phyloP scores from a whole-genome alignment of 2,888 invertebrate genomes.

The Drosophila anomalata region DNA sequence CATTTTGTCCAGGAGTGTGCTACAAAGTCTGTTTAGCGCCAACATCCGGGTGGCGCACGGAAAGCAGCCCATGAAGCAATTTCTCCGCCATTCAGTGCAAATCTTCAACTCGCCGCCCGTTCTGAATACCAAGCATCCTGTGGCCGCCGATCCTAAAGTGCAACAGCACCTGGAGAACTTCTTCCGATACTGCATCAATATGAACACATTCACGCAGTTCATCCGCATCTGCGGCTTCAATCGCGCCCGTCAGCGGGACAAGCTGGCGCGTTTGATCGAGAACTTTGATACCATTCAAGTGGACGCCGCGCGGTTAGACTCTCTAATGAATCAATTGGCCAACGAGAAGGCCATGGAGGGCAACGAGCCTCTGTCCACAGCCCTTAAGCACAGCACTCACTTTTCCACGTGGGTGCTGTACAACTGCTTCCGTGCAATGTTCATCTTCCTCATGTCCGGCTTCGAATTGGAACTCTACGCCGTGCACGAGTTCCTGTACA shows the following conservation, averaged over 20 bases:
- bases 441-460: slow-evolving; percentile 95
- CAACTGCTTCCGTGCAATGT: slow-evolving; percentile 96
- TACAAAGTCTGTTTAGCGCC: slow-evolving; percentile 91
- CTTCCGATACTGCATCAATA: slow-evolving; percentile 89
- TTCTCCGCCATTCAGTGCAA: slow-evolving; percentile 93
- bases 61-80: slow-evolving; percentile 88
- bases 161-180: slow-evolving; percentile 95
- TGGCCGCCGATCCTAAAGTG: slow-evolving; percentile 85
- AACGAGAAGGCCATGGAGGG: slow-evolving; percentile 88
- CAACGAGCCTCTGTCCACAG: slow-evolving; percentile 92
- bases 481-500: slow-evolving; percentile 97
- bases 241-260: slow-evolving; percentile 96
- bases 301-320: slow-evolving; percentile 94
- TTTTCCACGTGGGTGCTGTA: slow-evolving; percentile 95
- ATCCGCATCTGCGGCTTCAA: slow-evolving; percentile 97
- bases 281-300: slow-evolving; percentile 94
- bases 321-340: slow-evolving; percentile 88
- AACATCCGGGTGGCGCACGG: slow-evolving; percentile 83
- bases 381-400: slow-evolving; percentile 80
- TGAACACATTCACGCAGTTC: slow-evolving; percentile 93
- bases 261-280: slow-evolving; percentile 94
- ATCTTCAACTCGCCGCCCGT: slow-evolving; percentile 95
- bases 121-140: slow-evolving; percentile 89
- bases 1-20: slow-evolving; percentile 94
- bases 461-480: slow-evolving; percentile 98